These are phyloP conservation scores for Philhelius pedissequus DNA, from an alignment of 2,888 invertebrate genomes.

Conservation along the genomic window DNA sequence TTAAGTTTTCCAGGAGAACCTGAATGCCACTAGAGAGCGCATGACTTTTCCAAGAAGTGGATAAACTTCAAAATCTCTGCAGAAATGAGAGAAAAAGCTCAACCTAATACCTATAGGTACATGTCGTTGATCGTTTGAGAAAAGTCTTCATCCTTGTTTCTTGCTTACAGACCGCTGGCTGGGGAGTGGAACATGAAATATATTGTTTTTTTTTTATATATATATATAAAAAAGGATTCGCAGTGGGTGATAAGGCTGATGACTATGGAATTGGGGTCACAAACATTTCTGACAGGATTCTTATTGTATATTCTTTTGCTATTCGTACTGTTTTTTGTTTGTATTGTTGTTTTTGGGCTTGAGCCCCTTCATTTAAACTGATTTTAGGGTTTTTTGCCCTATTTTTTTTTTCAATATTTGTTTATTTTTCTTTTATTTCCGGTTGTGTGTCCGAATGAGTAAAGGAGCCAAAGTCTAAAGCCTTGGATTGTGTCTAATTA, in stretches of 20 bases:
- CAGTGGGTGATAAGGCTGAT: constrained; percentile 59
- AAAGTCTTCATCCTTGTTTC: constrained; percentile 2
- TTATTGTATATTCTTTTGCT: not conserved
- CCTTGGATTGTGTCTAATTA: constrained; percentile 63
- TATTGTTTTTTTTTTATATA: constrained; percentile 27
- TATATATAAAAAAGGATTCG: constrained; percentile 11
- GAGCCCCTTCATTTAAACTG: constrained; percentile 29
- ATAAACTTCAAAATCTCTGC: constrained; percentile 26
- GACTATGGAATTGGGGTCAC: constrained; percentile 66
- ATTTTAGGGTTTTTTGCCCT: constrained; percentile 48
- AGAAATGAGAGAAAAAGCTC: constrained; percentile 32
- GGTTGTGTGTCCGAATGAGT: constrained; percentile 24
- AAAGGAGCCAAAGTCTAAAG: not conserved
- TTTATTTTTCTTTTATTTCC: constrained; percentile 21
- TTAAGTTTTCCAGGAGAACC: constrained; percentile 49
- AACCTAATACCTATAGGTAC: too few relatives aligned
- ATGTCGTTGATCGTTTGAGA: not conserved
- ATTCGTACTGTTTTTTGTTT: not conserved
- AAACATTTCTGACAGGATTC: constrained; percentile 55
- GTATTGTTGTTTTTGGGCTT: constrained; percentile 23
- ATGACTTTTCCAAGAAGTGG: constrained; percentile 34
- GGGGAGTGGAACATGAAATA: constrained; percentile 63
- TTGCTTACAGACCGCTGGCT: constrained; percentile 61
- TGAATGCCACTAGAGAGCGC: not conserved
- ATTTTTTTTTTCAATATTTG: not conserved